Evolutionary conservation across 53 echinoderm and acorn worm genomes (phyloP).

Genomic region (Paracentrotus lividus): DNA sequence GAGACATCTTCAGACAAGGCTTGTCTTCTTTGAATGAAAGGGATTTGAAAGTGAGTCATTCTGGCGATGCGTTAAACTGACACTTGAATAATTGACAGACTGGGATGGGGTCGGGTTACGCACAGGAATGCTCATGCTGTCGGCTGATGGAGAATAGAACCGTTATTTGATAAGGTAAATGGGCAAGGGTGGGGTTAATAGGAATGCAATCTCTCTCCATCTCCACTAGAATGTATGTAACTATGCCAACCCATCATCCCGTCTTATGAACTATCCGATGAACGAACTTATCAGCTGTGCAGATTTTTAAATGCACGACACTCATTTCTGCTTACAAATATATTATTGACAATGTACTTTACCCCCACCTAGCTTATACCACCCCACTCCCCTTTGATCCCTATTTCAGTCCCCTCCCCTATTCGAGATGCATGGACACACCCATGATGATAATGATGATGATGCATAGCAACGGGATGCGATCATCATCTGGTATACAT

Average conservation of each 20-base stretch:
- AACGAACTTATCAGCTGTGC: too few species aligned
- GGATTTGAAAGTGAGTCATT: constrained; percentile 50
- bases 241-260: neutral
- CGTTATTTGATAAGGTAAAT: constrained; percentile 15
- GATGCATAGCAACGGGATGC: neutral
- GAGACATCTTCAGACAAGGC: neutral
- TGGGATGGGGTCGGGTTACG: constrained; percentile 17
- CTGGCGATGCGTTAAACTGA: constrained; percentile 26
- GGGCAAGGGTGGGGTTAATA: neutral
- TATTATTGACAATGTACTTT: neutral
- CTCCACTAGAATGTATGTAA: neutral
- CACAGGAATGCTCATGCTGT: constrained; percentile 26
- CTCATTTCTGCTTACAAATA: neutral
- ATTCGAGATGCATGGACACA: neutral
- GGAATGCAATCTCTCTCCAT: neutral
- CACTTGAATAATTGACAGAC: constrained; percentile 50
- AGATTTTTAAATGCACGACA: too few species aligned
- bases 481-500: neutral
- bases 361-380: too few species aligned
- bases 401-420: neutral
- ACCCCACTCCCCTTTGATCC: too few species aligned
- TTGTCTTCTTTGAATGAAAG: neutral
- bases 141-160: neutral
- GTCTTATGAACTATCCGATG: too few species aligned
- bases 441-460: neutral